A percentile compares a stretch with the other conserved stretches of the same genome.
phyloP scores from a whole-genome alignment of 2,888 invertebrate species.

The Eilema caniola region DNA sequence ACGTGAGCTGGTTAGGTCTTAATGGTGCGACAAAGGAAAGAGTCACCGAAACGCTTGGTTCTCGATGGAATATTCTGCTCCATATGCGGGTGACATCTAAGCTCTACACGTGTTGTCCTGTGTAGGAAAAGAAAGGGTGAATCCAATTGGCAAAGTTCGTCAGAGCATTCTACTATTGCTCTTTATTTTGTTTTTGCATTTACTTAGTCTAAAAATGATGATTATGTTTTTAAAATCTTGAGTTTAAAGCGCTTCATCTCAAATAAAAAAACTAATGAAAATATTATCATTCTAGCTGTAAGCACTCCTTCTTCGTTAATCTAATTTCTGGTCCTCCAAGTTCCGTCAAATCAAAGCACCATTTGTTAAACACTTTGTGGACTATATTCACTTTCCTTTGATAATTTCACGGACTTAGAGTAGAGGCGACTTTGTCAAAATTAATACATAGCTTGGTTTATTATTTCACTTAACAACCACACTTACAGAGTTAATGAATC shows the following conservation, averaged over 20 bases:
- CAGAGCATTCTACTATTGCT: too few species aligned
- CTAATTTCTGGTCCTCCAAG: slow-evolving; percentile 42
- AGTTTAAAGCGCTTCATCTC: slow-evolving; percentile 13
- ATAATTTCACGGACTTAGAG: slow-evolving; percentile 41
- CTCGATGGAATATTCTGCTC: too few species aligned
- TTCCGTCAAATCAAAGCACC: slow-evolving; percentile 43
- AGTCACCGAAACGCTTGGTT: too few species aligned
- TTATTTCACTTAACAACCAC: slow-evolving; percentile 46
- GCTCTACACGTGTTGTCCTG: too few species aligned
- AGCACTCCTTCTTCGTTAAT: slow-evolving; percentile 28
- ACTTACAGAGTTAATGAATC: slow-evolving; percentile 52
- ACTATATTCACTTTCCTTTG: slow-evolving; percentile 46
- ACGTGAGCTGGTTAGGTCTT: too few species aligned
- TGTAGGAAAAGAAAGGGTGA: too few species aligned
- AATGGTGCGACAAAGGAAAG: too few species aligned
- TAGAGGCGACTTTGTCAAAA: slow-evolving; percentile 33
- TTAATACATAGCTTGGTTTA: slow-evolving; percentile 48
- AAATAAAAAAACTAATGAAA: slow-evolving; percentile 39
- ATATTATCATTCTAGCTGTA: slow-evolving; percentile 31
- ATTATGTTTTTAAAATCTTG: not conserved
- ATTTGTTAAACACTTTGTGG: slow-evolving; percentile 43
- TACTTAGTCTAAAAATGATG: too few species aligned
- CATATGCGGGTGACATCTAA: too few species aligned
- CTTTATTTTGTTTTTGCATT: not conserved
- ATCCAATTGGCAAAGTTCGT: too few species aligned